Conservation (phyloP, 37 sponge, comb jelly and placozoan genomes). For the Beroe forskalii region DNA sequence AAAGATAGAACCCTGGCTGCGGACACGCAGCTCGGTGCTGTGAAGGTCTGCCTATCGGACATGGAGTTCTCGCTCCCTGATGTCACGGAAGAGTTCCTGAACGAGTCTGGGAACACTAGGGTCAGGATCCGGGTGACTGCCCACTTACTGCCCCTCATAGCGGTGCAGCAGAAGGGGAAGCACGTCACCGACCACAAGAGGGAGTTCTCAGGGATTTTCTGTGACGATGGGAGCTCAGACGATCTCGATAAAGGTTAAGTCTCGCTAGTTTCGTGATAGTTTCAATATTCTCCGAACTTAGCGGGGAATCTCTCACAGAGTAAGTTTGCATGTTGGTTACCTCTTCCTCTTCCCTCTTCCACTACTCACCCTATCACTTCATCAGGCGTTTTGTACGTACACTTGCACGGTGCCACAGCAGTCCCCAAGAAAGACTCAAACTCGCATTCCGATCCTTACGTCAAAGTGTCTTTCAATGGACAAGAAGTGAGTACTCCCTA, state of each 20-base stretch:
- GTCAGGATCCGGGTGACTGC: background rate
- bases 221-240: no score
- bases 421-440: background rate
- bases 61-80: conserved; percentile 22
- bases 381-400: conserved; percentile 35
- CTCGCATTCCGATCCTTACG: conserved; percentile 1
- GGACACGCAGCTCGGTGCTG: conserved; percentile 18
- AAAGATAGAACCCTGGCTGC: background rate
- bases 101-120: background rate
- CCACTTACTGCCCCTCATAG: conserved; percentile 20
- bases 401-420: conserved; percentile 1
- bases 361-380: no score
- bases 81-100: background rate
- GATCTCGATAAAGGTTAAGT: no score
- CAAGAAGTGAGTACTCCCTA: conserved; percentile 37
- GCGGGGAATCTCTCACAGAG: no score
- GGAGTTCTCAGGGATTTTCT: no score
- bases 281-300: no score
- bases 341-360: no score
- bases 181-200: background rate
- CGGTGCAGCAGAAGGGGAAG: background rate
- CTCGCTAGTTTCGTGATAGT: no score
- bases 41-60: conserved; percentile 19
- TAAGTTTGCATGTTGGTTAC: no score
- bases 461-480: conserved; percentile 6